These are phyloP conservation scores for Upupa epops DNA, from an alignment of 2,113 vertebrate genomes.

Conservation along the genomic window DNA sequence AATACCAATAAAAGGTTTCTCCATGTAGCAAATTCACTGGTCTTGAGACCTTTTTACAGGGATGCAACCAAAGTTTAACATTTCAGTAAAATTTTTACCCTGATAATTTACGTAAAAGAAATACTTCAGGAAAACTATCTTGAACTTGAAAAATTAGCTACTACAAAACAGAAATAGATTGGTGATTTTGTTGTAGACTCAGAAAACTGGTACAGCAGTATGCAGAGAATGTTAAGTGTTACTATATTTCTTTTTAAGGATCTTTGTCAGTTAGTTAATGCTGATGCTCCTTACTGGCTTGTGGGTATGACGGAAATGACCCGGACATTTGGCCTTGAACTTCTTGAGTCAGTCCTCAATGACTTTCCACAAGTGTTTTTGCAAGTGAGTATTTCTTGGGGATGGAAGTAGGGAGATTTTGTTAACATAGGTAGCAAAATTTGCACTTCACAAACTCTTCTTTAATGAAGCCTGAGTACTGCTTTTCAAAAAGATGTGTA, in stretches of 20 bases:
- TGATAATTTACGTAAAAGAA: background rate
- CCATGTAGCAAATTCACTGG: background rate
- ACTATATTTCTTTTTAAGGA: slow-evolving; percentile 79
- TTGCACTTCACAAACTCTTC: background rate
- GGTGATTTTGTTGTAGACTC: background rate
- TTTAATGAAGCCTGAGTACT: background rate
- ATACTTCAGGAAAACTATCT: background rate
- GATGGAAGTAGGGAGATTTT: background rate
- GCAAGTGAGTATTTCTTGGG: slow-evolving; percentile 75
- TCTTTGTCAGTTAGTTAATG: slow-evolving; percentile 96
- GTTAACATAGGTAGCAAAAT: background rate
- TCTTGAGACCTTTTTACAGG: background rate
- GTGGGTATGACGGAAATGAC: slow-evolving; percentile 99
- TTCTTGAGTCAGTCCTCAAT: slow-evolving; percentile 96
- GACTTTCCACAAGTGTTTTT: slow-evolving; percentile 97
- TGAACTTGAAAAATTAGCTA: background rate
- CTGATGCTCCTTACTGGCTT: slow-evolving; percentile 97
- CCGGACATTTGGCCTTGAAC: slow-evolving; percentile 93
- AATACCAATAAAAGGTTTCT: background rate
- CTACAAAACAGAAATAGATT: background rate
- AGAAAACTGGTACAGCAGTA: background rate
- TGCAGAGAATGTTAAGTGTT: background rate
- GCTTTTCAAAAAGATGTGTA: background rate
- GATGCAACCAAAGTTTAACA: background rate
- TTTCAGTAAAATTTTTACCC: background rate